A percentile compares a stretch with the other conserved stretches of the same genome.
phyloP scores from a whole-genome alignment of 2,888 invertebrate species.

The Tipula helvola region DNA sequence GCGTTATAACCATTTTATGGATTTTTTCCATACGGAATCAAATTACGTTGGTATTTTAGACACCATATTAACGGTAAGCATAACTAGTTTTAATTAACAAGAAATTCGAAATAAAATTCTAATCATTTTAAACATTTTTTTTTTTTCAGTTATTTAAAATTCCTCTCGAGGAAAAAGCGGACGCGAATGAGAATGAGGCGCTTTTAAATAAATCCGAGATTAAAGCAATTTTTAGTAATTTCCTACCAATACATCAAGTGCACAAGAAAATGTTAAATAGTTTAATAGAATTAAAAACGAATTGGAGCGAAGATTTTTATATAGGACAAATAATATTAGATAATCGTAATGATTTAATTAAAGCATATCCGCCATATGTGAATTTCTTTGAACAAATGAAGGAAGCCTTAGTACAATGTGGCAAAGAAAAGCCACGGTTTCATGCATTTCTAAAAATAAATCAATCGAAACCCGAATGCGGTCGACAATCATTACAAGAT shows the following conservation, averaged over 20 bases:
- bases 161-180: slow-evolving; percentile 77
- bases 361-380: slow-evolving; percentile 94
- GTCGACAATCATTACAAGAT: slow-evolving; percentile 89
- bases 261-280: slow-evolving; percentile 65
- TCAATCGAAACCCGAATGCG: slow-evolving; percentile 89
- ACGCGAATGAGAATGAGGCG: slow-evolving; percentile 55
- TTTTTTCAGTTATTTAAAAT: slow-evolving; percentile 75
- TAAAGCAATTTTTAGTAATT: slow-evolving; percentile 89
- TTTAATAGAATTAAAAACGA: slow-evolving; percentile 33
- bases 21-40: slow-evolving; percentile 90
- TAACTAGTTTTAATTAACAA: too few species aligned
- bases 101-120: background rate
- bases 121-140: background rate
- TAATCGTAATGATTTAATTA: slow-evolving; percentile 76
- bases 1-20: slow-evolving; percentile 47
- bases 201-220: slow-evolving; percentile 82
- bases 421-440: slow-evolving; percentile 87
- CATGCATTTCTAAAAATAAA: slow-evolving; percentile 96
- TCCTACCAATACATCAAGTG: slow-evolving; percentile 87
- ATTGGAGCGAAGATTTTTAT: slow-evolving; percentile 79
- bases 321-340: slow-evolving; percentile 81
- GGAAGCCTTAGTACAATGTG: slow-evolving; percentile 82
- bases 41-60: slow-evolving; percentile 94
- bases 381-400: slow-evolving; percentile 98
- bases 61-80: slow-evolving; percentile 75